Evolutionary conservation across 2,113 vertebrate species (phyloP).

Genomic region (Scolopax mira): DNA sequence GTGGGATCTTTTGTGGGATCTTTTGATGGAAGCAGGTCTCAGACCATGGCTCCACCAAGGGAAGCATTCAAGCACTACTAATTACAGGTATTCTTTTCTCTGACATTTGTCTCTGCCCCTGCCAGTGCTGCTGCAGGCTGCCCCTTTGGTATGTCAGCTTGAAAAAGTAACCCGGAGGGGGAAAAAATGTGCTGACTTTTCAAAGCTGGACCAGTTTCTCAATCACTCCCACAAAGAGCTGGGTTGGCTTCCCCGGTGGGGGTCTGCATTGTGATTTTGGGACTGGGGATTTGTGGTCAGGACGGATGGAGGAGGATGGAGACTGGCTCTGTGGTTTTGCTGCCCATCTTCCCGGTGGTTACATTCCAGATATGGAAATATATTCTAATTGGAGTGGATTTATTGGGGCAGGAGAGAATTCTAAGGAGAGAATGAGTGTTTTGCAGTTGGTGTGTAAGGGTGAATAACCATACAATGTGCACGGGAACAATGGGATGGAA

Average conservation of each 20-base stretch:
- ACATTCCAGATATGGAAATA: not conserved
- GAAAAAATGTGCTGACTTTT: not conserved
- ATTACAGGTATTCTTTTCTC: not conserved
- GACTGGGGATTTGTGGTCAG: not conserved
- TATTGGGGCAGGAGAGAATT: too few species aligned
- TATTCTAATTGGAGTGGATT: not conserved
- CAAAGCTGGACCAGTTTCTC: not conserved
- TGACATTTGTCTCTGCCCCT: not conserved
- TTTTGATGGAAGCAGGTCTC: not conserved
- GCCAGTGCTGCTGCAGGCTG: not conserved
- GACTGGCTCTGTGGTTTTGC: not conserved
- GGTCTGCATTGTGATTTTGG: not conserved
- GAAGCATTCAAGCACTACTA: not conserved
- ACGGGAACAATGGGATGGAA: not conserved
- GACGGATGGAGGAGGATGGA: not conserved
- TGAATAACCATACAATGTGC: not conserved
- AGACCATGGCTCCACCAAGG: not conserved
- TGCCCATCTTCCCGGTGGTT: not conserved
- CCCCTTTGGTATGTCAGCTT: not conserved
- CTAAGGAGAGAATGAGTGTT: not conserved
- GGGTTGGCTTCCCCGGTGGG: fast-evolving
- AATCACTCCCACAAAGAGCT: not conserved
- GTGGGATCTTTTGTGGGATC: not conserved
- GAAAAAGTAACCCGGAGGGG: not conserved
- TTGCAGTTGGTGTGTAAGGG: not conserved